Percentiles rank a stretch among this genome's conserved stretches.
phyloP scores from a whole-genome alignment of 2,113 vertebrate species.

The Alces alces region DNA sequence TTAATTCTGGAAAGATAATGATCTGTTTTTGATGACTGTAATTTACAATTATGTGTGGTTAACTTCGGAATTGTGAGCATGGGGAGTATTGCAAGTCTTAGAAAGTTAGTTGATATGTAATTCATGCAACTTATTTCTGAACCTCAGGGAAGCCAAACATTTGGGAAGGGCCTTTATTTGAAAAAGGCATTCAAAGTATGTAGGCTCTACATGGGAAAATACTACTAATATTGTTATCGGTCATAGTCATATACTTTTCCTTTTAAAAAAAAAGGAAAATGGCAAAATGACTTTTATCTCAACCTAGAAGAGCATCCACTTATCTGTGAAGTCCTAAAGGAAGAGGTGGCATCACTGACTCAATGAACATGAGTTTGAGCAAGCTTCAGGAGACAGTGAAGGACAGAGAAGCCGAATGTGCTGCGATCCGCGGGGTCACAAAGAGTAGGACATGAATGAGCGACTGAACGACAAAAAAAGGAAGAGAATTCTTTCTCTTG shows the following conservation, averaged over 20 bases:
- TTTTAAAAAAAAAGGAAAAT: background rate
- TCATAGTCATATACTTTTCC: background rate
- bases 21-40: slow-evolving; percentile 40
- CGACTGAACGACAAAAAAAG: background rate
- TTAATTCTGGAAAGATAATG: slow-evolving; percentile 56
- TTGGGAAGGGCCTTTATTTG: background rate
- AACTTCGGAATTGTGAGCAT: slow-evolving; percentile 26
- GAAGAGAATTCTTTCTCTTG: background rate
- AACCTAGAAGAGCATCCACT: background rate
- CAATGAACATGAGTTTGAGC: background rate
- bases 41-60: slow-evolving; percentile 57
- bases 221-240: background rate
- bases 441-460: background rate
- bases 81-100: background rate
- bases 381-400: background rate
- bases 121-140: slow-evolving; percentile 3
- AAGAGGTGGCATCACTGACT: background rate
- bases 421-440: background rate
- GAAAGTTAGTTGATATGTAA: background rate
- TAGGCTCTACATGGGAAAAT: background rate
- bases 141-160: background rate
- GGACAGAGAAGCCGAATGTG: background rate
- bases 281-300: background rate
- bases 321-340: background rate
- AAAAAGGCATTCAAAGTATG: background rate